phyloP scores from a whole-genome alignment of 1,140 invertebrate species.

The Trinorchestia longiramus region DNA sequence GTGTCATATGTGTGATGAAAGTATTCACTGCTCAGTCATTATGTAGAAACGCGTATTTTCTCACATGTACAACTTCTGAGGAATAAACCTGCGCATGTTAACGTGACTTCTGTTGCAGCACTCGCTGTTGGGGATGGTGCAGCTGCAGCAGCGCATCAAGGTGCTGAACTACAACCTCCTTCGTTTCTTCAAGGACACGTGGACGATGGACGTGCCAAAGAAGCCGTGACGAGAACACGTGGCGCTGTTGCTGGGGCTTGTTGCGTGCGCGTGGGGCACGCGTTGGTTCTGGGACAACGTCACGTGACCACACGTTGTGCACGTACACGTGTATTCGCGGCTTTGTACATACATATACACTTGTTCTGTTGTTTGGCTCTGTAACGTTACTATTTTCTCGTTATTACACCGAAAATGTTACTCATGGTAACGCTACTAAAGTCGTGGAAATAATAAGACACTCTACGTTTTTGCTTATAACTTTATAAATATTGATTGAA shows the following conservation, averaged over 20 bases:
- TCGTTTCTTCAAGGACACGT: conserved; percentile 21
- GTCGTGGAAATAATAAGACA: no score
- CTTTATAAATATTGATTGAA: no score
- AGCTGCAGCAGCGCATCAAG: conserved; percentile 41
- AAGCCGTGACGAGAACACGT: neutral
- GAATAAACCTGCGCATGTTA: no score
- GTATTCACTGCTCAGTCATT: no score
- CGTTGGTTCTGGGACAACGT: neutral
- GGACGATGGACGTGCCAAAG: conserved; percentile 4
- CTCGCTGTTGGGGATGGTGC: conserved; percentile 25
- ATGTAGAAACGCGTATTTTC: no score
- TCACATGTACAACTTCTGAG: no score
- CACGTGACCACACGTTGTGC: neutral
- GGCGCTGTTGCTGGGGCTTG: neutral
- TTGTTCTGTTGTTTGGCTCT: neutral
- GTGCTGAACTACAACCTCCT: conserved; percentile 36
- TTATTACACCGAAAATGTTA: neutral
- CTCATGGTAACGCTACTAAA: neutral
- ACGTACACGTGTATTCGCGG: no score
- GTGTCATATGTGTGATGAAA: no score
- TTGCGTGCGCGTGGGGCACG: neutral
- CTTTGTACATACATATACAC: neutral
- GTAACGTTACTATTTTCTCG: neutral
- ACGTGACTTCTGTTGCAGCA: no score
- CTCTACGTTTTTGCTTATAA: no score